Evolutionary conservation across 2,797 vertebrate species (phyloP).

Genomic region (Gallirallus australis): DNA sequence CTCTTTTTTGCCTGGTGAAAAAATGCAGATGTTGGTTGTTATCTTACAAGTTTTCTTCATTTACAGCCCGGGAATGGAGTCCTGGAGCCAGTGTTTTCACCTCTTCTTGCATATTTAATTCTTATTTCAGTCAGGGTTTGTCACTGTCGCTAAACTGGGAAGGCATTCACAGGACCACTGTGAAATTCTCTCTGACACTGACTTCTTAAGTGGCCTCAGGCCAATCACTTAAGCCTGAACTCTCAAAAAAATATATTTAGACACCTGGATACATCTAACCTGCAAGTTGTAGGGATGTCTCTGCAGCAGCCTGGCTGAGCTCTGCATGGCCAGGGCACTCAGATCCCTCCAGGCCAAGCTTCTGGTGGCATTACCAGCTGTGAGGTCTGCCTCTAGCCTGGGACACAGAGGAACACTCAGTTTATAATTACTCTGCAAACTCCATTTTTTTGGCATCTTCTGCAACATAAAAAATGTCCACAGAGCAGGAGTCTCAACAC

Average conservation of each 20-base stretch:
- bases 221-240: background rate
- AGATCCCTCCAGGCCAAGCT: background rate
- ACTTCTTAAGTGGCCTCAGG: background rate
- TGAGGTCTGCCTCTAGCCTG: rapidly evolving
- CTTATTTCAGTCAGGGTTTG: background rate
- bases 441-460: background rate
- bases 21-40: background rate
- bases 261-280: background rate
- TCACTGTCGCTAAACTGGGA: background rate
- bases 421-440: background rate
- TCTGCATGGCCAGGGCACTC: background rate
- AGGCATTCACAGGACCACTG: rapidly evolving
- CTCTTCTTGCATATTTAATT: background rate
- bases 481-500: background rate
- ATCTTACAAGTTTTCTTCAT: background rate
- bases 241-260: background rate
- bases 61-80: background rate
- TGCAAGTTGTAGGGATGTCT: background rate
- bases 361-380: background rate
- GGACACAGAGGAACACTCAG: background rate
- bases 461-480: background rate
- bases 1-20: background rate
- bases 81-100: background rate
- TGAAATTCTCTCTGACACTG: background rate
- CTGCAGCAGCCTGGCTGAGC: background rate